These are phyloP conservation scores for Deroplatys truncata DNA, from an alignment of 2,888 invertebrate genomes.

Conservation along the genomic window DNA sequence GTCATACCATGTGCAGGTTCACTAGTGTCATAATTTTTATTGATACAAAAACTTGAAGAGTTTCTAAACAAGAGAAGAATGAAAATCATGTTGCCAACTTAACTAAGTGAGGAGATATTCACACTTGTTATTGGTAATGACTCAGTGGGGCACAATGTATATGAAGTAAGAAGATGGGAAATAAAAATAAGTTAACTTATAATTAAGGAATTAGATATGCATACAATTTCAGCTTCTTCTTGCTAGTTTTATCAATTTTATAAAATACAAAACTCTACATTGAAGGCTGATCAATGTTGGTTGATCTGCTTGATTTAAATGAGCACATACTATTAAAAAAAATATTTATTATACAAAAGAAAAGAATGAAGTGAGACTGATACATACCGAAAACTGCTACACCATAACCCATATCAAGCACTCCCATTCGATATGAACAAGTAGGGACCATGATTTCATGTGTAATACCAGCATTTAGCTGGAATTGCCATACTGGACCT, in stretches of 20 bases:
- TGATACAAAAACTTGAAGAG: background rate
- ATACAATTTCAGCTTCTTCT: no score
- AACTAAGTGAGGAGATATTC: background rate
- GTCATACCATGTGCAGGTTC: background rate
- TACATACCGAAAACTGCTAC: slow-evolving; percentile 68
- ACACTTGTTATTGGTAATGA: background rate
- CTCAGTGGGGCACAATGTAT: background rate
- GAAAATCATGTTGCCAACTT: background rate
- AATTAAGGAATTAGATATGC: no score
- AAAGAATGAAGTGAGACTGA: background rate
- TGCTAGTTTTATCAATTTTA: no score
- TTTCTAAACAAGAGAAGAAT: background rate
- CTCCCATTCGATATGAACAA: slow-evolving; percentile 96
- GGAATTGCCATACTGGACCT: slow-evolving; percentile 27
- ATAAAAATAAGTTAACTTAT: no score
- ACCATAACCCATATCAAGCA: slow-evolving; percentile 78
- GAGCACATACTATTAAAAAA: no score
- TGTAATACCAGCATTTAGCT: slow-evolving; percentile 43
- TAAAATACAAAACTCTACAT: no score
- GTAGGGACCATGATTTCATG: slow-evolving; percentile 89
- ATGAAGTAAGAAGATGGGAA: background rate
- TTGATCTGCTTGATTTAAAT: no score
- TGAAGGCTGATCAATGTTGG: no score
- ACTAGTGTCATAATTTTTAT: background rate
- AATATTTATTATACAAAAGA: no score